A percentile compares a stretch with the other conserved stretches of the same genome.
Conservation (phyloP, 1,140 invertebrate genomes). For the Macrobrachium nipponense region DNA sequence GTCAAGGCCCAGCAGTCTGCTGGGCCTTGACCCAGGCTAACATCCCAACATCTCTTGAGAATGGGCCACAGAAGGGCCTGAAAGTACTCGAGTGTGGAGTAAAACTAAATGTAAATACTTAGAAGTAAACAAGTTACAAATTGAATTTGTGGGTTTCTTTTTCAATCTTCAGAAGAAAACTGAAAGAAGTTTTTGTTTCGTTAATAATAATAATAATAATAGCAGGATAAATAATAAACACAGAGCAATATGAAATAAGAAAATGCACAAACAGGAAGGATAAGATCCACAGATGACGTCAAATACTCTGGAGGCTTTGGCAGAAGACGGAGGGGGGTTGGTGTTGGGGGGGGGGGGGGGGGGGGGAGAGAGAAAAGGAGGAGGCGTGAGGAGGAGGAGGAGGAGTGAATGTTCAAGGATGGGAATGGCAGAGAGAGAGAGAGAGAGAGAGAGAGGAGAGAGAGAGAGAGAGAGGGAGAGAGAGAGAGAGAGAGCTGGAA, state of each 20-base stretch:
- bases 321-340: background rate
- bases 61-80: too few species aligned
- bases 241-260: background rate
- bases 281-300: background rate
- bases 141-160: too few species aligned
- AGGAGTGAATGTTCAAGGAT: background rate
- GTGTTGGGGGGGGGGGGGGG: background rate
- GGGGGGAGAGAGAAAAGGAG: background rate
- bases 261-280: constrained; percentile 2
- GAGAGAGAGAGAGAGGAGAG: background rate
- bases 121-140: too few species aligned
- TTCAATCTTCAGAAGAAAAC: too few species aligned
- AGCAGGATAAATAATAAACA: background rate
- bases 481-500: background rate
- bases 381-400: background rate
- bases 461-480: background rate
- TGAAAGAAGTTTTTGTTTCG: too few species aligned
- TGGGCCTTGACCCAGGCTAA: too few species aligned
- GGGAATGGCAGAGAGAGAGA: too few species aligned
- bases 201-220: background rate
- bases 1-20: too few species aligned
- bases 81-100: too few species aligned
- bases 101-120: too few species aligned
- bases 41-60: too few species aligned
- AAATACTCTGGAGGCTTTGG: too few species aligned